Conservation (phyloP, 2,113 vertebrate species). For the Carassius gibelio region DNA sequence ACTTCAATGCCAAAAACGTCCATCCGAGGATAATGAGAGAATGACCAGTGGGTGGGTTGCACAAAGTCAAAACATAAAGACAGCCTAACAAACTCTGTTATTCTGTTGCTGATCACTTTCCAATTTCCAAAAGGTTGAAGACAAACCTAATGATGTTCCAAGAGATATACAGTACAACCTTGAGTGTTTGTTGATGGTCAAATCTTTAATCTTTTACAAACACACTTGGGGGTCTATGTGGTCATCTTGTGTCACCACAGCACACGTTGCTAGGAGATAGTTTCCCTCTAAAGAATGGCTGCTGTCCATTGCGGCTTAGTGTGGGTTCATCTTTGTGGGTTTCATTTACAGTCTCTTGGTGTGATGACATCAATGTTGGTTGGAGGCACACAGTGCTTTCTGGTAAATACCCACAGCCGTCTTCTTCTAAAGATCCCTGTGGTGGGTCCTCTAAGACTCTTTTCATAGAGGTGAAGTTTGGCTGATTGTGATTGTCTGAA, state of each 20-base stretch:
- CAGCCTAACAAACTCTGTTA: not conserved
- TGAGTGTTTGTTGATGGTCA: not conserved
- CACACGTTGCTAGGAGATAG: conserved; percentile 34
- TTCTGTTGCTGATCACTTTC: not conserved
- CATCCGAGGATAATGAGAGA: not conserved
- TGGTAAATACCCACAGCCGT: conserved; percentile 40
- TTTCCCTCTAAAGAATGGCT: conserved; percentile 23
- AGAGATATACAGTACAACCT: not conserved
- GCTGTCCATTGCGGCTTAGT: conserved; percentile 10
- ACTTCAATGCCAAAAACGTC: not conserved
- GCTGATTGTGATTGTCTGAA: conserved; percentile 68
- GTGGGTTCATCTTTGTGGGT: conserved; percentile 28
- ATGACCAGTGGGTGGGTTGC: not conserved
- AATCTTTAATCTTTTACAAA: not conserved
- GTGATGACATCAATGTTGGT: conserved; percentile 50
- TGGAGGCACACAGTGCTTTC: conserved; percentile 40
- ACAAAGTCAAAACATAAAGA: too few relatives aligned
- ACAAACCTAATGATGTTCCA: not conserved
- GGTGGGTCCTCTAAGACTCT: conserved; percentile 58
- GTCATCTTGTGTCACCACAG: conserved; percentile 21
- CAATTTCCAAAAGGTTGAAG: not conserved
- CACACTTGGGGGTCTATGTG: not conserved
- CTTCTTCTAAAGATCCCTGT: conserved; percentile 65
- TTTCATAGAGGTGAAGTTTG: conserved; percentile 58
- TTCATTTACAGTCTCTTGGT: conserved; percentile 44